A percentile compares a stretch with the other conserved stretches of the same genome.
These are phyloP conservation scores for Gallinago media DNA, from an alignment of 2,113 vertebrate genomes.

Conservation along the genomic window DNA sequence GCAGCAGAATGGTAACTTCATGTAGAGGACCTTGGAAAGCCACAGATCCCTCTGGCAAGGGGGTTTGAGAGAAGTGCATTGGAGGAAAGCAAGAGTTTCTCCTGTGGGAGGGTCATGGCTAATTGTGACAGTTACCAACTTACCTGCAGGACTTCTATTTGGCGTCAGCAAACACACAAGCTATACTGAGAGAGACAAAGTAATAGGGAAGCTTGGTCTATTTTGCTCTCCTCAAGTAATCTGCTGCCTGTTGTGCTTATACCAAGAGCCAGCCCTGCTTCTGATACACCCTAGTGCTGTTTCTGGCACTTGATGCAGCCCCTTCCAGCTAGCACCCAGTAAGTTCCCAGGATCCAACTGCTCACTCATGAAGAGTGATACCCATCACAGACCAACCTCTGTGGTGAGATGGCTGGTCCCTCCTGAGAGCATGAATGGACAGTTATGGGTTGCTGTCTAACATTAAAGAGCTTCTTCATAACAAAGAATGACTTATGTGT, in stretches of 20 bases:
- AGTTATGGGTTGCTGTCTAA: not conserved
- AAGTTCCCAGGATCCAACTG: not conserved
- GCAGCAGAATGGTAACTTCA: not conserved
- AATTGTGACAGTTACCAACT: not conserved
- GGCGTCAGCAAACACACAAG: not conserved
- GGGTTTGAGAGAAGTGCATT: not conserved
- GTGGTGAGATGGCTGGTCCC: fast-evolving
- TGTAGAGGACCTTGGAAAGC: not conserved
- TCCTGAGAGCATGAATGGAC: not conserved
- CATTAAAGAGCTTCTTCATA: not conserved
- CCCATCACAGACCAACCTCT: not conserved
- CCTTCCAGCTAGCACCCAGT: not conserved
- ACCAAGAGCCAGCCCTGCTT: not conserved
- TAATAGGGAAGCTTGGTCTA: not conserved
- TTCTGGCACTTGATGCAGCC: not conserved
- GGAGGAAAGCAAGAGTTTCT: not conserved
- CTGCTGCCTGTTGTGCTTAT: not conserved
- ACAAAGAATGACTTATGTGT: not conserved
- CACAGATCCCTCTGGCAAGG: not conserved
- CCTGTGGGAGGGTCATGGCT: not conserved
- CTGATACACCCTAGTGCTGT: not conserved
- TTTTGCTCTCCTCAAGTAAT: not conserved
- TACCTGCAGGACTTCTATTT: not conserved
- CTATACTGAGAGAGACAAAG: not conserved
- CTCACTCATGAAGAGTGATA: not conserved